phyloP scores from a whole-genome alignment of 2,797 vertebrate species.

The Ptychadena robeensis region DNA sequence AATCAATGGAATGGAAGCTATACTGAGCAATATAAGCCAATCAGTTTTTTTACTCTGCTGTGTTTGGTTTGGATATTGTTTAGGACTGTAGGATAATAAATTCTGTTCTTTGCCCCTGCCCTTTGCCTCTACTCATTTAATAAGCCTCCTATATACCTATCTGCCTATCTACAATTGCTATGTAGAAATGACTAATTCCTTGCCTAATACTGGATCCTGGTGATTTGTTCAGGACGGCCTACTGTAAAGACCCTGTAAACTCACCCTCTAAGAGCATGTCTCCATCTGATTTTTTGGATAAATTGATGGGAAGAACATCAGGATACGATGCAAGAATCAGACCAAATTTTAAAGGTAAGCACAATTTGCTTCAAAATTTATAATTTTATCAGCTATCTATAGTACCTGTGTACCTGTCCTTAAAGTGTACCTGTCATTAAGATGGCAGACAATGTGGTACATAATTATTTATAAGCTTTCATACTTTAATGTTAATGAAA shows the following conservation, averaged over 20 bases:
- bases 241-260: conserved; percentile 91
- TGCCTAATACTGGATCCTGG: conserved; percentile 72
- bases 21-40: not conserved
- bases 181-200: not conserved
- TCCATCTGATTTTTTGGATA: conserved; percentile 98
- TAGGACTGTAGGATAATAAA: not conserved
- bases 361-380: conserved; percentile 1
- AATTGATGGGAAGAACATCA: conserved; percentile 96
- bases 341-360: conserved; percentile 98
- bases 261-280: conserved; percentile 88
- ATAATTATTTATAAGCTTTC: not conserved
- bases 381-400: not conserved
- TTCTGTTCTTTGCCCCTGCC: not conserved
- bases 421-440: not conserved
- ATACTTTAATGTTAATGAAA: not conserved
- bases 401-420: too few species aligned
- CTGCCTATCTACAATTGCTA: not conserved
- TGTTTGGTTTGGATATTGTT: too few species aligned
- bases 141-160: too few species aligned
- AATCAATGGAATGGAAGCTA: not conserved
- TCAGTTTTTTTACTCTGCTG: not conserved
- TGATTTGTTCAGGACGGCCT: conserved; percentile 82
- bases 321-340: conserved; percentile 97
- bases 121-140: too few species aligned
- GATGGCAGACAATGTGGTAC: not conserved